Percentiles rank a stretch among this genome's conserved stretches.
Evolutionary conservation across 2,113 vertebrate species (phyloP).

Genomic region (Ancistrus triradiatus): DNA sequence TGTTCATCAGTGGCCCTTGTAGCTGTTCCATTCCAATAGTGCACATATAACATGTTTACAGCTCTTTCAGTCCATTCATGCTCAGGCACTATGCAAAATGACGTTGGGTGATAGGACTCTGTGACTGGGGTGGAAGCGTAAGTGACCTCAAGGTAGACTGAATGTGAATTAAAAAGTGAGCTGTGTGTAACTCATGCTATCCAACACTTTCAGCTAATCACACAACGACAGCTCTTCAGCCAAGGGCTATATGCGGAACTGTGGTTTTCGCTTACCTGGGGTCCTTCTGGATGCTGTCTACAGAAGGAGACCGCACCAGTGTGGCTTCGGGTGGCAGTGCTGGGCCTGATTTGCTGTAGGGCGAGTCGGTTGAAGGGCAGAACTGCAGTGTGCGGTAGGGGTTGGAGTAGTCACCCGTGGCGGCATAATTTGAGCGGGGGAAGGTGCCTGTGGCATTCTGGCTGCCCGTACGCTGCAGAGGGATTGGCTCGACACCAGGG

Average conservation of each 20-base stretch:
- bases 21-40: constrained; percentile 25
- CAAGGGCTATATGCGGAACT: constrained; percentile 28
- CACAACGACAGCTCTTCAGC: background rate
- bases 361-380: constrained; percentile 94
- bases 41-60: constrained; percentile 8
- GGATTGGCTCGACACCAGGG: constrained; percentile 97
- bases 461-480: constrained; percentile 98
- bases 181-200: constrained; percentile 4
- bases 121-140: background rate
- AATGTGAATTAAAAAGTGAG: constrained; percentile 6
- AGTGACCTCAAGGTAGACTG: constrained; percentile 20
- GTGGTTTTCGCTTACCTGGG: constrained; percentile 80
- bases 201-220: constrained; percentile 8
- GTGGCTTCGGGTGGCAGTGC: constrained; percentile 90
- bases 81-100: background rate
- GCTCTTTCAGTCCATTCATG: constrained; percentile 36
- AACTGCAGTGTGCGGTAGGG: constrained; percentile 98
- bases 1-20: background rate
- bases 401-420: constrained; percentile 87
- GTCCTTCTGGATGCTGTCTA: constrained; percentile 99
- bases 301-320: constrained; percentile 92
- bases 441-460: constrained; percentile 86
- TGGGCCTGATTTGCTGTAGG: constrained; percentile 98
- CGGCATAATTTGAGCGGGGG: constrained; percentile 90
- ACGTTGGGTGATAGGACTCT: background rate